These are phyloP conservation scores for Cosmopolites sordidus DNA, from an alignment of 2,888 invertebrate species.

Conservation along the genomic window DNA sequence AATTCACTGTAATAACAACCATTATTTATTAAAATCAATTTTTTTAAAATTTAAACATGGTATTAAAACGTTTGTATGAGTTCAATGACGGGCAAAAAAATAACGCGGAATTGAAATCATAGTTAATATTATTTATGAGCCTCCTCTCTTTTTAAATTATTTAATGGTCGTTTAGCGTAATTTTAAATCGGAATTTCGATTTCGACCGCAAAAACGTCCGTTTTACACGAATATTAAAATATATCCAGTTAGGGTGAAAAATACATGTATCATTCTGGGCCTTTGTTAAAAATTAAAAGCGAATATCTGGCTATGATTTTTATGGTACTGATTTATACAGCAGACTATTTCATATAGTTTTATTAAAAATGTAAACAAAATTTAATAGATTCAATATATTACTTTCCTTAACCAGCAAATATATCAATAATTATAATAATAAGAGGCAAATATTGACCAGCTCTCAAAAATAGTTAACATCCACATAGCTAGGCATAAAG, in stretches of 20 bases:
- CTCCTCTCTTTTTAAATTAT: not conserved
- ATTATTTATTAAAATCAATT: too few relatives aligned
- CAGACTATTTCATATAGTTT: not conserved
- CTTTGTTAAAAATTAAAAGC: not conserved
- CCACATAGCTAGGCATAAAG: too few relatives aligned
- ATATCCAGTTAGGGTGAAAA: not conserved
- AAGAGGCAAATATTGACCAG: too few relatives aligned
- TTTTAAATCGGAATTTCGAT: not conserved
- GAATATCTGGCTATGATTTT: not conserved
- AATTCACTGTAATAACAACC: too few relatives aligned
- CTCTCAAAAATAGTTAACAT: too few relatives aligned
- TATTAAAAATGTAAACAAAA: too few relatives aligned
- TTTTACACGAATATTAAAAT: not conserved
- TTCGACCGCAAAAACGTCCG: not conserved
- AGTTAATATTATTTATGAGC: not conserved
- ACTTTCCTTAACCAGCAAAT: too few relatives aligned
- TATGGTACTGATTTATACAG: not conserved
- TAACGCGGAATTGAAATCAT: not conserved
- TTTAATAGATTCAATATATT: too few relatives aligned
- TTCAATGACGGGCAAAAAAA: too few relatives aligned
- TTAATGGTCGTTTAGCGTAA: not conserved
- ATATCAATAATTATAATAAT: too few relatives aligned
- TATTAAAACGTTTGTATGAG: too few relatives aligned
- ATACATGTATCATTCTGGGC: not conserved
- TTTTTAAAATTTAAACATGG: too few relatives aligned